phyloP scores from a whole-genome alignment of 2,888 invertebrate species.

The Macrophya annulata region DNA sequence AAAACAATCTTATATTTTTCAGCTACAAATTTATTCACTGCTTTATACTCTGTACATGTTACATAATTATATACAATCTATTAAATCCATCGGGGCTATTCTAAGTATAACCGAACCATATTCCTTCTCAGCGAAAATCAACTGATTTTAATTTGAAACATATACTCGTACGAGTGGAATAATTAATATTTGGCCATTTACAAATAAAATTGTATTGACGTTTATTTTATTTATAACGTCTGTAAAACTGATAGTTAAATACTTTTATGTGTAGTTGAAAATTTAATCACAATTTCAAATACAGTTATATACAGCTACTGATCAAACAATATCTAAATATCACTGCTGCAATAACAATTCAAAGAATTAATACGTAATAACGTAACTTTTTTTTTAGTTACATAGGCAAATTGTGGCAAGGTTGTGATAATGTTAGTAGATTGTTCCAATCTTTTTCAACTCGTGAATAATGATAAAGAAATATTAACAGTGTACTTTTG shows the following conservation, averaged over 20 bases:
- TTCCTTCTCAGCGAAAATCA: slow-evolving; percentile 45
- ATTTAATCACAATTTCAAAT: slow-evolving; percentile 34
- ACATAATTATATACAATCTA: slow-evolving; percentile 65
- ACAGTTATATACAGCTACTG: slow-evolving; percentile 25
- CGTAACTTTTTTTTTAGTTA: neutral
- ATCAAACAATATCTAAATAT: neutral
- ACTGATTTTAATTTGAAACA: slow-evolving; percentile 39
- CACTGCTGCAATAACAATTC: slow-evolving; percentile 20
- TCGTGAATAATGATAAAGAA: neutral
- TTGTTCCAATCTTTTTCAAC: slow-evolving; percentile 1
- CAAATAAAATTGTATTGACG: neutral
- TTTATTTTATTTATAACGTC: neutral
- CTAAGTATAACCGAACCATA: slow-evolving; percentile 50
- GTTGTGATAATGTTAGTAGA: slow-evolving; percentile 13
- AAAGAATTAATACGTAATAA: neutral
- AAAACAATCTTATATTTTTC: slow-evolving; percentile 50
- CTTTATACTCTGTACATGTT: slow-evolving; percentile 66
- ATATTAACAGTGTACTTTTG: slow-evolving; percentile 38
- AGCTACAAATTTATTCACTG: slow-evolving; percentile 71
- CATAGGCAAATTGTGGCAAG: slow-evolving; percentile 35
- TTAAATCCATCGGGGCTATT: slow-evolving; percentile 59
- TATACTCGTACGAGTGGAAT: slow-evolving; percentile 52
- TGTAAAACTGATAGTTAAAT: slow-evolving; percentile 2
- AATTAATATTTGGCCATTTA: slow-evolving; percentile 51
- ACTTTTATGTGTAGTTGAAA: slow-evolving; percentile 11